Base-by-base conservation (phyloP, 2,888 invertebrate genomes). In the Blera fallax region DNA sequence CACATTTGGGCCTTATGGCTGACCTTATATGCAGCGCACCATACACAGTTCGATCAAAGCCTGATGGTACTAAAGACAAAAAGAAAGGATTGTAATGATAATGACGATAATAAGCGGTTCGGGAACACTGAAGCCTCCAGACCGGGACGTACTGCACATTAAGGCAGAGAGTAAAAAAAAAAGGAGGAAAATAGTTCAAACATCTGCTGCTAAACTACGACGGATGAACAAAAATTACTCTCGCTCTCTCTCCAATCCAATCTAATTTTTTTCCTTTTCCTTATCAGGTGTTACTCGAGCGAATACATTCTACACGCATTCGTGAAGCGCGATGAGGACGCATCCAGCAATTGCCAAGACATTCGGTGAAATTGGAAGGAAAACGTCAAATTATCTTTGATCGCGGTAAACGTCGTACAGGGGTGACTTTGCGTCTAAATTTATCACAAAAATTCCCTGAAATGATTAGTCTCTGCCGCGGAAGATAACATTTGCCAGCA, bases 21-120 rank as follows among this genome's bases (percentile, higher is more conserved):
- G 60, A 77, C 77, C 81, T 74, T 67, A 69, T 50, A 62, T 64
- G 54, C 54, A 43, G 21, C 50, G 24, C 43, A 7, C 29, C 14
- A n/a, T 14, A 65, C 73, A 58, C 56, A 72, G 29, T 64, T 52
- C 52, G 34, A 64, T n/a, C 65, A 43, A 3, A 58, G 70, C 80
- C 60, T 56, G 56, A 40, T 54, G 76, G 67, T 64, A 37, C 16
- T 27, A 73, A 32, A 73, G 27, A 62, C 52, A 74, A 65, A 80
- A 80, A 58, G 84, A 84, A 84, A 80, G 84, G 84, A 84, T 84
- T 84, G 84, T 80, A 84, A 84, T 76, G 84, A 76, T 84, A 84
- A 84, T 84, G 84, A 84, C 74, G 54, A 70, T 84, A 84, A 84
- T 84, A 70, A 76, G 84, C 32, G 80, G 84, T 80, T 74, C 79